Conservation (phyloP, 2,113 vertebrate genomes). For the Oncorhynchus gorbuscha region DNA sequence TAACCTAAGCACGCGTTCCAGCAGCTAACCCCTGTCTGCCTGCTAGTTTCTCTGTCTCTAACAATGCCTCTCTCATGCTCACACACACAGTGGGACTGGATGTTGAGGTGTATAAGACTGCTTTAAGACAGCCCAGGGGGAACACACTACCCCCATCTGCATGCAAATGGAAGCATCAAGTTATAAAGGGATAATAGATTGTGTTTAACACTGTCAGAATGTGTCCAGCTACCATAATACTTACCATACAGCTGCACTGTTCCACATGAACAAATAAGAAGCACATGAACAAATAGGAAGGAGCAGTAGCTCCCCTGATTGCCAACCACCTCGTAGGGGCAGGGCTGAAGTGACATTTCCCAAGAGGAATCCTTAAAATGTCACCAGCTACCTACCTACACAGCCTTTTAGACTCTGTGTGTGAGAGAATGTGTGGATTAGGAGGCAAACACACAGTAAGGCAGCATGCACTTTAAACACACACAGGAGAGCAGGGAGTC, state of each 20-base stretch:
- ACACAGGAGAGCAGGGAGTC: background rate
- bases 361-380: no score
- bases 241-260: background rate
- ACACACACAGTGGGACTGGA: background rate
- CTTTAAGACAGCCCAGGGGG: background rate
- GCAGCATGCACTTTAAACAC: constrained; percentile 25
- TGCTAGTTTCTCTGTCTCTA: background rate
- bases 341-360: constrained; percentile 3
- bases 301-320: no score
- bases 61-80: background rate
- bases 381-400: constrained; percentile 16
- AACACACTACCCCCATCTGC: background rate
- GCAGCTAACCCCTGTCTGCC: constrained; percentile 28
- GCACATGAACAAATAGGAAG: no score
- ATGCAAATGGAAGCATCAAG: background rate
- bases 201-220: background rate
- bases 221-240: background rate
- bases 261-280: no score
- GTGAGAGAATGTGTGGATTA: constrained; percentile 19
- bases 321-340: no score
- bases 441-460: constrained; percentile 20
- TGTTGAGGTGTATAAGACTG: background rate
- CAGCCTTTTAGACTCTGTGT: constrained; percentile 28
- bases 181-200: background rate
- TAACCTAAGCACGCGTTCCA: constrained; percentile 19